A percentile compares a stretch with the other conserved stretches of the same genome.
phyloP scores from a whole-genome alignment of 2,888 invertebrate genomes.

The Morinoia aosen region DNA sequence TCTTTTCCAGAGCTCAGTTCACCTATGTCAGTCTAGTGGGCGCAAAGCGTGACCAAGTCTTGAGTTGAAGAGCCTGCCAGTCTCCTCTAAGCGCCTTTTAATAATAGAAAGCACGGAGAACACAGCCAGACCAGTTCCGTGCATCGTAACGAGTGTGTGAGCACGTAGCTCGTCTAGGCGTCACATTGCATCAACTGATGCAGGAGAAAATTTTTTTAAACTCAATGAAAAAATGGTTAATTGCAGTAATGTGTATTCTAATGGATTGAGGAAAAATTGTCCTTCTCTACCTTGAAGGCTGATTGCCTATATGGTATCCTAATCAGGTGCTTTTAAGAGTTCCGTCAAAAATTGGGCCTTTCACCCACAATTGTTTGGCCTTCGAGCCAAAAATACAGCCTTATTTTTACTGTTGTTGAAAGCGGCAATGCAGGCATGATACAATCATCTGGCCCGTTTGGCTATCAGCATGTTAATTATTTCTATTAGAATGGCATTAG shows the following conservation, averaged over 20 bases:
- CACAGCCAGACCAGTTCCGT: not conserved
- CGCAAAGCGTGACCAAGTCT: too few relatives aligned
- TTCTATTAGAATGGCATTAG: too few relatives aligned
- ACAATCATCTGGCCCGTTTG: too few relatives aligned
- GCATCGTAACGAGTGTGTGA: not conserved
- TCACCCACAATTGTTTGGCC: too few relatives aligned
- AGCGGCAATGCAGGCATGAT: too few relatives aligned
- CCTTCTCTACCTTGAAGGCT: not conserved
- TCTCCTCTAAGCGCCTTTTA: not conserved
- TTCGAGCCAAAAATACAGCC: too few relatives aligned
- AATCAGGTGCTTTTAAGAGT: not conserved
- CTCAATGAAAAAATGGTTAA: not conserved
- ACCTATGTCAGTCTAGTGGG: too few relatives aligned
- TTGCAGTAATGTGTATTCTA: not conserved
- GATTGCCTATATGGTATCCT: not conserved
- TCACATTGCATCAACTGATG: not conserved
- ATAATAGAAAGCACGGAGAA: slow-evolving; percentile 28
- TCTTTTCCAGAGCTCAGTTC: too few relatives aligned
- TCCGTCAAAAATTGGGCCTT: not conserved
- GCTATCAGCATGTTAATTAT: too few relatives aligned
- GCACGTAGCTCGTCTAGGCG: not conserved
- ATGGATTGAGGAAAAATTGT: not conserved
- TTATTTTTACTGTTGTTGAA: too few relatives aligned
- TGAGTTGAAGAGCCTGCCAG: not conserved
- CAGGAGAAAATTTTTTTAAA: not conserved